Conservation (phyloP, 2,888 invertebrate species). For the Drosophila ustulata region DNA sequence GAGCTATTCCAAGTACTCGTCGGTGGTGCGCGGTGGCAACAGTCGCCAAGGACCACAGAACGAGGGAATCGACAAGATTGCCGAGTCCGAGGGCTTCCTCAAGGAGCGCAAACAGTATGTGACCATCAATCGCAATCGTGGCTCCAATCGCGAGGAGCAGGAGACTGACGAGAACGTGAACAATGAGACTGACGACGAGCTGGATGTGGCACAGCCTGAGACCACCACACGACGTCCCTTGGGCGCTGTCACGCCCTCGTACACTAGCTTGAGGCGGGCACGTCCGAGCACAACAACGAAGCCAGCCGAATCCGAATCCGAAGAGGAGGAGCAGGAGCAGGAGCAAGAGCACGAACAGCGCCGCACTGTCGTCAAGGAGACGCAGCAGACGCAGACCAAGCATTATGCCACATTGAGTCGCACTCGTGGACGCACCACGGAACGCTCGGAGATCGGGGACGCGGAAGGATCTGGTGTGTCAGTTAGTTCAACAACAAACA, state of each 20-base stretch:
- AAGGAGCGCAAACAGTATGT: constrained; percentile 88
- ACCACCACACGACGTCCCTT: constrained; percentile 63
- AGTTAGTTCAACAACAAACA: constrained; percentile 55
- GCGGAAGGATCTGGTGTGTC: constrained; percentile 27
- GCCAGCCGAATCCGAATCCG: constrained; percentile 17
- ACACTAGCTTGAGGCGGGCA: constrained; percentile 90
- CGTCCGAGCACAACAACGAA: constrained; percentile 85
- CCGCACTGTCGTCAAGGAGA: constrained; percentile 17
- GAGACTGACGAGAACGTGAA: constrained; percentile 27
- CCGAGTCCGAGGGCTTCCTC: constrained; percentile 84
- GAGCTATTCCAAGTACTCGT: constrained; percentile 86
- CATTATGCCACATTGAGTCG: constrained; percentile 78
- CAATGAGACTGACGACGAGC: constrained; percentile 31
- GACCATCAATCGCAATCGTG: constrained; percentile 88
- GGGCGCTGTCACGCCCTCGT: constrained; percentile 86
- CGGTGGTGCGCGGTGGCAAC: constrained; percentile 87
- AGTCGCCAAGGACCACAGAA: constrained; percentile 87
- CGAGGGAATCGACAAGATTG: constrained; percentile 85
- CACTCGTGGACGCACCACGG: constrained; percentile 64
- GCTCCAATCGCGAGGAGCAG: constrained; percentile 75
- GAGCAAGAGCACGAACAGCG: constrained; percentile 3
- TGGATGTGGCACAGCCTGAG: constrained; percentile 36
- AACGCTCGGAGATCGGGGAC: constrained; percentile 48
- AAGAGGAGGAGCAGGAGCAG: constrained; percentile 16
- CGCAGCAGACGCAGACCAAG: constrained; percentile 49